Evolutionary conservation across 2,888 invertebrate species (phyloP), one percentile per base, ranked within the genome.

Genomic region (Pammene fasciana): DNA sequence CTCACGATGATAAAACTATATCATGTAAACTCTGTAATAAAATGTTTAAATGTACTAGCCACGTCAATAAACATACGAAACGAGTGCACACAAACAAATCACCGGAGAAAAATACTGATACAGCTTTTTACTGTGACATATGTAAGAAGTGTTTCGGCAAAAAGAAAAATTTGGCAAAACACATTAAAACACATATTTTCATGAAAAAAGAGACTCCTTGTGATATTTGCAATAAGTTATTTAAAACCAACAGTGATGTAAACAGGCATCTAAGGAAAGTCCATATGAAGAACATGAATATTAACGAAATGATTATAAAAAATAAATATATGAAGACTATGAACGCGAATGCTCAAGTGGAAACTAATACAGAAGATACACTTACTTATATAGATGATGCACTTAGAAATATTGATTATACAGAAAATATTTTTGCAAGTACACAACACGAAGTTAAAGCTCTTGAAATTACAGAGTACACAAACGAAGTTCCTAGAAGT

Each of bases 71-170:
- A 48, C 82, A 84, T 26, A 72, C 77, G 0, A 72, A 75, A 36
- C 73, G 80, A 0, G 82, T 83, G 0, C 82, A 84, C 71, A 65
- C 73, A 0, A 76, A 50, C 0, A 2, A 38, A 6, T 5, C 8
- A 48, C 8, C 18, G 6, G 6, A 16, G 13, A 6, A 1, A 38
- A 8, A 14, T 9, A 70, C 75, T n/a, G 73, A 73, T 5, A 80
- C 78, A 0, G 65, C 72, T 5, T 77, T 75, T 18, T 46, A 71
- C 0, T 85, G 85, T 59, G 75, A 79, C n/a, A 65, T 78, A 8
- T 85, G 85, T 59, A 67, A 80, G 3, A 82, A 82, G 68, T 73
- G 67, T 0, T 83, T 83, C 45, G 45, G 75, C 0, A 78, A 81
- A 0, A 75, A 74, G 14, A 80, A 79, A 52, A 82, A 82, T 67